Conservation (phyloP, 92 coral and sea anemone species). For the Blastomussa wellsi region DNA sequence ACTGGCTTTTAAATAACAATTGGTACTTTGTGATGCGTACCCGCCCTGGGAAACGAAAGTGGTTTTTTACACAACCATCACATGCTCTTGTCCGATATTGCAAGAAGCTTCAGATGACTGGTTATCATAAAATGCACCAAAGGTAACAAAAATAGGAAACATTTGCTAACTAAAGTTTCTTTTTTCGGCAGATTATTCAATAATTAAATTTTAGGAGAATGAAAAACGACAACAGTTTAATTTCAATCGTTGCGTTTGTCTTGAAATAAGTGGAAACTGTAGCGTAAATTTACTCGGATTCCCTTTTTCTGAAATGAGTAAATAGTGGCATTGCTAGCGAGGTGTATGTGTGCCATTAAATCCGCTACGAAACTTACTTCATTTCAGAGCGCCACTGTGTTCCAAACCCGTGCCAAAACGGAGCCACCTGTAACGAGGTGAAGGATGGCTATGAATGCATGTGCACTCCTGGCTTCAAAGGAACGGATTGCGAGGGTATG, state of each 20-base stretch:
- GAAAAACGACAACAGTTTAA: neutral
- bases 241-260: too few relatives aligned
- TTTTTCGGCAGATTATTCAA: neutral
- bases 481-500: conserved; percentile 97
- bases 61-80: neutral
- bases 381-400: conserved; percentile 71
- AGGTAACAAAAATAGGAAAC: neutral
- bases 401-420: conserved; percentile 93
- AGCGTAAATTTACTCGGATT: too few relatives aligned
- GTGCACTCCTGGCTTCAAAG: conserved; percentile 95
- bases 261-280: too few relatives aligned
- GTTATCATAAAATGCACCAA: neutral
- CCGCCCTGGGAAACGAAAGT: neutral
- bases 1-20: neutral
- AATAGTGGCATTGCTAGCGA: too few relatives aligned
- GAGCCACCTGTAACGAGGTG: conserved; percentile 95
- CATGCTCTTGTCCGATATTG: neutral
- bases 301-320: too few relatives aligned
- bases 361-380: neutral
- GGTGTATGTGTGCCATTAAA: too few relatives aligned
- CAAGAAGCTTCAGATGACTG: neutral
- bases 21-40: neutral
- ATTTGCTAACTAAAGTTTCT: neutral
- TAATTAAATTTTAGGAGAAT: neutral
- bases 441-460: conserved; percentile 96